phyloP scores from a whole-genome alignment of 2,113 vertebrate genomes.

The Anarrhichthys ocellatus region DNA sequence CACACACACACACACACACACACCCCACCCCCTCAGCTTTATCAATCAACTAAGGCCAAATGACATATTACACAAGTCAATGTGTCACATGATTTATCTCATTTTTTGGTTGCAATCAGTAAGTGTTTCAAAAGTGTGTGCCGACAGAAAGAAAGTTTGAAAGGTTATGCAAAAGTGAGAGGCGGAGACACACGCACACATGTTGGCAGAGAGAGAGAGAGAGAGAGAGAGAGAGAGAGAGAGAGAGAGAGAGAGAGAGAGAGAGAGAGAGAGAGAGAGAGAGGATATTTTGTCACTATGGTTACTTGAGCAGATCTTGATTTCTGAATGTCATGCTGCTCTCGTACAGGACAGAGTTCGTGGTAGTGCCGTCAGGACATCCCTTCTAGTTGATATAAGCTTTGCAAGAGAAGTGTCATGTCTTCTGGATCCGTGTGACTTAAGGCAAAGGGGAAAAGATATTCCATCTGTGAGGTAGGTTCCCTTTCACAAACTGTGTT shows the following conservation, averaged over 20 bases:
- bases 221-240: conserved; percentile 3
- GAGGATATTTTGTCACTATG: conserved; percentile 84
- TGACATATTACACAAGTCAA: not conserved
- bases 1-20: not conserved
- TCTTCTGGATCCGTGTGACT: conserved; percentile 25
- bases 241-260: conserved; percentile 9
- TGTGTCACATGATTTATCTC: not conserved
- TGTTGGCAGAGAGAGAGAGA: conserved; percentile 1
- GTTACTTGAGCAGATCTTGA: conserved; percentile 70
- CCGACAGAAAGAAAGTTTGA: not conserved
- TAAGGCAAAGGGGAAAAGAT: not conserved
- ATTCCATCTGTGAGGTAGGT: conserved; percentile 57
- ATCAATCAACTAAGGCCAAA: not conserved
- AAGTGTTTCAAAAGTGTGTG: not conserved
- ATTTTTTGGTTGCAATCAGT: not conserved
- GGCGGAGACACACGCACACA: not conserved
- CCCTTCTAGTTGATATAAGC: not conserved
- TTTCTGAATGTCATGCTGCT: conserved; percentile 61
- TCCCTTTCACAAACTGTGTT: not conserved
- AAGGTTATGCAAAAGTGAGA: conserved; percentile 15
- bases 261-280: conserved; percentile 19
- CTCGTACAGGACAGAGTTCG: conserved; percentile 13
- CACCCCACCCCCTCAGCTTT: not conserved
- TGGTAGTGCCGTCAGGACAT: not conserved
- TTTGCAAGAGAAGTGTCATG: not conserved